phyloP scores from a whole-genome alignment of 2,888 invertebrate genomes.

The Loripinus fragilis region DNA sequence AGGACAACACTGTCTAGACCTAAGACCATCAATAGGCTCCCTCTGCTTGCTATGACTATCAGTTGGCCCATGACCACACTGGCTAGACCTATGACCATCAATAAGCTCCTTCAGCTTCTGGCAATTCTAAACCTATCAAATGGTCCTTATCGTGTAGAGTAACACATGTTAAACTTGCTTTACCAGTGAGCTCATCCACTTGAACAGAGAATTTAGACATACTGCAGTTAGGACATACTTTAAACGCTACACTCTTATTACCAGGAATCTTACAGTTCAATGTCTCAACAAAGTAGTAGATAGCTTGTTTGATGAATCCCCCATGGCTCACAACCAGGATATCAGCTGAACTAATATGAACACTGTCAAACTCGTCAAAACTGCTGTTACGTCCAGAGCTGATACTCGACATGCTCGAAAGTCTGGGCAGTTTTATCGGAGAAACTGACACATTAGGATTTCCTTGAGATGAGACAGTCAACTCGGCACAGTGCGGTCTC shows the following conservation, averaged over 20 bases:
- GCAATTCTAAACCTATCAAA: constrained; percentile 64
- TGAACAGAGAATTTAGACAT: constrained; percentile 81
- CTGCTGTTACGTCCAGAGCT: constrained; percentile 80
- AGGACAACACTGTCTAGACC: too few relatives aligned
- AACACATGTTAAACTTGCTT: constrained; percentile 78
- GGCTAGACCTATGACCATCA: too few relatives aligned
- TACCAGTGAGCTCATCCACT: constrained; percentile 64
- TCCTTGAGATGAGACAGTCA: constrained; percentile 34
- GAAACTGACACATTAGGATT: constrained; percentile 82
- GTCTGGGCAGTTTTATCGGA: constrained; percentile 74
- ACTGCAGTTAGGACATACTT: constrained; percentile 82
- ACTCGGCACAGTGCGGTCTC: constrained; percentile 20
- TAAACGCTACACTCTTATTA: constrained; percentile 75
- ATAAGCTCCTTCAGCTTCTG: constrained; percentile 56
- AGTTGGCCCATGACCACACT: too few relatives aligned
- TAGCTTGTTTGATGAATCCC: constrained; percentile 81
- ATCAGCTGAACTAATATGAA: constrained; percentile 73
- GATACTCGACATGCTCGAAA: constrained; percentile 77
- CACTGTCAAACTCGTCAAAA: constrained; percentile 74
- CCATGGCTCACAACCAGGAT: constrained; percentile 82
- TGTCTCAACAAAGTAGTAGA: constrained; percentile 79
- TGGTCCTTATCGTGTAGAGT: constrained; percentile 82
- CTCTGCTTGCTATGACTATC: too few relatives aligned
- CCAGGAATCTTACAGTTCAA: constrained; percentile 77
- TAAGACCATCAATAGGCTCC: too few relatives aligned